phyloP scores from a whole-genome alignment of 2,888 invertebrate genomes.

The Amphipoea oculea region DNA sequence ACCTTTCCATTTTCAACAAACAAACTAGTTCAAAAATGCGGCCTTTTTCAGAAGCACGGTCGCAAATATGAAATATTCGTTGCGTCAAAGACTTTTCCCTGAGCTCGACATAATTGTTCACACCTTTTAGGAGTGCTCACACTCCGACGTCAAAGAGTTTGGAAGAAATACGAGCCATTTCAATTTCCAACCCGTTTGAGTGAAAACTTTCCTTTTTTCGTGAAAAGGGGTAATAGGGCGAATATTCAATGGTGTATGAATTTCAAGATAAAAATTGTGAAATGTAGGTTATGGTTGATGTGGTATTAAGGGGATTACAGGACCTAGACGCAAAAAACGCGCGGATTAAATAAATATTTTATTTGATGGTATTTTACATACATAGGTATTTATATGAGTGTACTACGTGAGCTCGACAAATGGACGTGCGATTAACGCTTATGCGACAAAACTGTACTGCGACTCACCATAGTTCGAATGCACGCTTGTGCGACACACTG shows the following conservation, averaged over 20 bases:
- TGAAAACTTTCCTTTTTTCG: slow-evolving; percentile 8
- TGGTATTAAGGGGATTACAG: background rate
- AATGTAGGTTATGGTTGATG: background rate
- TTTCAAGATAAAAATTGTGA: background rate
- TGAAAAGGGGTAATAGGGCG: slow-evolving; percentile 4
- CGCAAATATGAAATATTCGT: slow-evolving; percentile 5
- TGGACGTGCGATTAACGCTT: too few relatives aligned
- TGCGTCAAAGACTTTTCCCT: background rate
- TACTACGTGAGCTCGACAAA: too few relatives aligned
- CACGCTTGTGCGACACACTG: too few relatives aligned
- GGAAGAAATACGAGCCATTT: slow-evolving; percentile 30
- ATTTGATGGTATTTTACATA: background rate
- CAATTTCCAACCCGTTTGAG: slow-evolving; percentile 31
- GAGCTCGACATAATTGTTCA: slow-evolving; percentile 38
- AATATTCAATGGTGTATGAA: slow-evolving; percentile 8
- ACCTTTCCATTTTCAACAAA: background rate
- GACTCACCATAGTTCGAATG: too few relatives aligned
- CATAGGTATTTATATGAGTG: too few relatives aligned
- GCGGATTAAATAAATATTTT: background rate
- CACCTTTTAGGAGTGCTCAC: slow-evolving; percentile 31
- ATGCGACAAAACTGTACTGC: too few relatives aligned
- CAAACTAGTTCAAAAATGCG: background rate
- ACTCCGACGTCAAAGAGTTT: slow-evolving; percentile 26
- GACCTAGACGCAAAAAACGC: background rate
- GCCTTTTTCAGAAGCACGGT: background rate